Evolutionary conservation across 2,113 vertebrate genomes (phyloP).

Genomic region (Haemorhous mexicanus): DNA sequence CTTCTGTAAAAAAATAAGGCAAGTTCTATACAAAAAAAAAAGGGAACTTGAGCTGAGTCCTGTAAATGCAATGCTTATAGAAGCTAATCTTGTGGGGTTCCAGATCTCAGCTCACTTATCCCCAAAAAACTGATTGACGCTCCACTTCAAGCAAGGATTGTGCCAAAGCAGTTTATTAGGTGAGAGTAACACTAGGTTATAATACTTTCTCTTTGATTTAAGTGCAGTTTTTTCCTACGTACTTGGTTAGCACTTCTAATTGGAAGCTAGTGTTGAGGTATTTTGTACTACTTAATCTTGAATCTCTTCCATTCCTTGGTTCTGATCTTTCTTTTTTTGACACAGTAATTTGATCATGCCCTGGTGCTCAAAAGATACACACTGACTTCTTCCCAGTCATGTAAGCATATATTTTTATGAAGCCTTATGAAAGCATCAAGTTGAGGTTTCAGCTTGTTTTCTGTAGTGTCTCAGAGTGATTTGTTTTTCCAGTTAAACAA

Average conservation of each 20-base stretch:
- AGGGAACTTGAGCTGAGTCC: neutral
- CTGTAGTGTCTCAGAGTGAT: neutral
- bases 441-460: neutral
- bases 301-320: neutral
- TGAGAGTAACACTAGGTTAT: neutral
- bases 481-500: neutral
- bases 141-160: neutral
- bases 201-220: neutral
- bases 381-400: neutral
- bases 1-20: neutral
- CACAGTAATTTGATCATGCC: neutral
- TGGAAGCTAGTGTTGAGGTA: neutral
- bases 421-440: neutral
- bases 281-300: neutral
- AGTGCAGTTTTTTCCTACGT: neutral
- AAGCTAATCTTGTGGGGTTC: neutral
- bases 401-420: neutral
- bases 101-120: neutral
- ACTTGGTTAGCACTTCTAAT: neutral
- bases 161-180: neutral
- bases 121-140: neutral
- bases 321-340: conserved; percentile 17
- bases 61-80: neutral
- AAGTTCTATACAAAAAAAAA: neutral
- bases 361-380: neutral